Percentiles rank a stretch among this genome's conserved stretches.
Evolutionary conservation across 2,113 vertebrate genomes (phyloP).

Genomic region (Xiphophorus couchianus): DNA sequence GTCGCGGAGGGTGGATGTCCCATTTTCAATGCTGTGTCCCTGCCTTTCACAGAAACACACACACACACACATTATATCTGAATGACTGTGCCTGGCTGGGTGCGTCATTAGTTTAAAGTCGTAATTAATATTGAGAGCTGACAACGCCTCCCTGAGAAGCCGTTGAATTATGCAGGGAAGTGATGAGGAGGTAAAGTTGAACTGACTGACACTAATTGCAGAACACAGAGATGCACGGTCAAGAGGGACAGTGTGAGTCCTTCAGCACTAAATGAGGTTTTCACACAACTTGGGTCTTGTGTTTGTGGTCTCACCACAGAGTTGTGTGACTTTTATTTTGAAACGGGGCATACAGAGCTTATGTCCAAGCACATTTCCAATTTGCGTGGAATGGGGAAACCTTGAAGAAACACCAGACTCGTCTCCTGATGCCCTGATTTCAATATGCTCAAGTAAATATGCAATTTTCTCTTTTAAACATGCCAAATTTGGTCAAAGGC

Average conservation of each 20-base stretch:
- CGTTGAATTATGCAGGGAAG: slow-evolving; percentile 64
- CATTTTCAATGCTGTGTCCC: slow-evolving; percentile 62
- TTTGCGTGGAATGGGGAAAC: not conserved
- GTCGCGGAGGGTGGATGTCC: slow-evolving; percentile 52
- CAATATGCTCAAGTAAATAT: not conserved
- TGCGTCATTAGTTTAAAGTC: slow-evolving; percentile 72
- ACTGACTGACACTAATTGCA: slow-evolving; percentile 70
- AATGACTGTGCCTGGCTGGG: slow-evolving; percentile 59
- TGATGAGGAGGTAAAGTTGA: slow-evolving; percentile 70
- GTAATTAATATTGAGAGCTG: slow-evolving; percentile 78
- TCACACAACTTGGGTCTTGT: slow-evolving; percentile 31
- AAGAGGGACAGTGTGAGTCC: slow-evolving; percentile 34
- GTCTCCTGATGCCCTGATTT: not conserved
- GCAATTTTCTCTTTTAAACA: not conserved
- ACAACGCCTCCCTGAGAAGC: slow-evolving; percentile 67
- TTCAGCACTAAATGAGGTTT: slow-evolving; percentile 18
- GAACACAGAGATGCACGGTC: slow-evolving; percentile 48
- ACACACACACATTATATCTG: slow-evolving; percentile 35
- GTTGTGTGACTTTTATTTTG: not conserved
- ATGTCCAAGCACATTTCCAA: not conserved
- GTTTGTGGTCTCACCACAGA: slow-evolving; percentile 8
- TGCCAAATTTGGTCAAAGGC: no score
- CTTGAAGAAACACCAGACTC: no score
- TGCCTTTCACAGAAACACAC: slow-evolving; percentile 37
- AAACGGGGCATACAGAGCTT: no score